Base-by-base conservation (phyloP, 2,113 vertebrate species). In the Malurus alboscapulatus region DNA sequence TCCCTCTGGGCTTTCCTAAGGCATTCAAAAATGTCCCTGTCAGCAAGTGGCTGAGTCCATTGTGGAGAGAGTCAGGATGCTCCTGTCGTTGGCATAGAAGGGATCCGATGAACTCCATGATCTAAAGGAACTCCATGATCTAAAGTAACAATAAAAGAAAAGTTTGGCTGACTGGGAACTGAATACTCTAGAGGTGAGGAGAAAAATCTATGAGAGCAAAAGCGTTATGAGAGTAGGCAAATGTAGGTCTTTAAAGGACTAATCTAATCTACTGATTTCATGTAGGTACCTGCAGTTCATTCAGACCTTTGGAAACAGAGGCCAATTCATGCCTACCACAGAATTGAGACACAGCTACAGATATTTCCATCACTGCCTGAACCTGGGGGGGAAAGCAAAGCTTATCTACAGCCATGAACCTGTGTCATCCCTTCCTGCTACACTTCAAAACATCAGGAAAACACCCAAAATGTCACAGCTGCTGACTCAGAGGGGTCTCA, bases 1-100 rank as follows among this genome's bases (percentile, higher is more conserved):
- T 51, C 32, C 24, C 25, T 36, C 62, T 47, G 63, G 48, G 26
- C 73, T 83, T 53, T 51, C 11, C 71, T 45, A 25, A 90, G 92
- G 93, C 76, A 51, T 84, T 92, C 93, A 96, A 92, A 95, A 92
- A 68, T 91, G 95, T 90, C 97, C 96, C 84, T 93, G 83, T 98
- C 98, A 99, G 97, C 98, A 99, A 97, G 98, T 97, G 96, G 97
- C 51, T 59, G 98, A 98, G 95, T 99, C 99, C 97, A 99, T 98
- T 96, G 99, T 97, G 68, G 99, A 99, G 97, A 99, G 98, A 71
- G 99, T 99, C 98, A 99, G 87, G 98, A 99, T 97, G 98, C 98
- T 99, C 95, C 98, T 98, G 98, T 99, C 99, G 96, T 98, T 99
- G 98, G 98, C 98, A 98, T 96, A 98, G 98, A 98, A 98, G 96